A percentile compares a stretch with the other conserved stretches of the same genome.
Evolutionary conservation across 2,113 vertebrate species (phyloP).

Genomic region (Mormyrus iriodes): DNA sequence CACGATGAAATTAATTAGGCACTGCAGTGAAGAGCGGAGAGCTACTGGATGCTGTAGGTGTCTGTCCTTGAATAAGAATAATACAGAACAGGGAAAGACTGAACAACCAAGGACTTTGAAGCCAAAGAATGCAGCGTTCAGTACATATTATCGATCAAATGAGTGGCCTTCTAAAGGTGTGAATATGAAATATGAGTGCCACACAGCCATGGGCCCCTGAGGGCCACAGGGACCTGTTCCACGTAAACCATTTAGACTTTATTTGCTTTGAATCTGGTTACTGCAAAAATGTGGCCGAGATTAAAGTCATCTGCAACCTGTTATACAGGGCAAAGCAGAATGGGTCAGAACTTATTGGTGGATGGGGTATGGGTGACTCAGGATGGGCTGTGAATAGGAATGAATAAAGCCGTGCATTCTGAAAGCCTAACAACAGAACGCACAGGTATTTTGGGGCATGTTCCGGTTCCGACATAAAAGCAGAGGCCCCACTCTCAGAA

Average conservation of each 20-base stretch:
- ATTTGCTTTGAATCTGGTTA: background rate
- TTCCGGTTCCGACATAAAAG: background rate
- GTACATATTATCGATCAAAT: background rate
- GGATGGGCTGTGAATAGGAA: background rate
- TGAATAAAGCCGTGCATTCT: background rate
- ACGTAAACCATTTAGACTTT: background rate
- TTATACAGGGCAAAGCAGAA: background rate
- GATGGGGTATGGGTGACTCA: background rate
- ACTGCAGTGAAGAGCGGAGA: background rate
- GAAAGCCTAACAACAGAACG: background rate
- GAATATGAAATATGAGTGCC: background rate
- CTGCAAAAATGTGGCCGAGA: background rate
- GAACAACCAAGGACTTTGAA: background rate
- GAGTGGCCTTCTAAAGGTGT: background rate
- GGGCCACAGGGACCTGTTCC: background rate
- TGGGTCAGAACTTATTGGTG: background rate
- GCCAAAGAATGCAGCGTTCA: background rate
- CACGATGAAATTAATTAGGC: background rate
- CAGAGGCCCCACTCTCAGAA: background rate
- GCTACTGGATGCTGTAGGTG: background rate
- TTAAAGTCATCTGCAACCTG: background rate
- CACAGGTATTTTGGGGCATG: background rate
- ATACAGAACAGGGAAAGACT: background rate
- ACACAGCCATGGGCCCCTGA: background rate
- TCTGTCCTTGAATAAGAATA: background rate